Evolutionary conservation across 2,113 vertebrate species (phyloP).

Genomic region (Onychorhynchus coronatus): DNA sequence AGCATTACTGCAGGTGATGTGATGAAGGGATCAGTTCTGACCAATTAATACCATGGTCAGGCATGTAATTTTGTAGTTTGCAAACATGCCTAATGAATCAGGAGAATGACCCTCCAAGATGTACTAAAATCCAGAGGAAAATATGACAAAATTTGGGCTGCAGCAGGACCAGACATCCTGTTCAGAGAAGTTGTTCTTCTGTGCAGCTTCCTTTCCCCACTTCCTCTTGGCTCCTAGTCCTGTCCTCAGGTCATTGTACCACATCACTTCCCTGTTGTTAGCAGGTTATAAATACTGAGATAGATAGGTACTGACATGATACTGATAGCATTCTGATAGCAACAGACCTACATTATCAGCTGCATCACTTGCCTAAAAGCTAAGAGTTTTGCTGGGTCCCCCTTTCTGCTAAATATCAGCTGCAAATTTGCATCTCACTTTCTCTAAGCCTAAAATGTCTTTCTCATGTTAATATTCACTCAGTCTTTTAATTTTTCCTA

Average conservation of each 20-base stretch:
- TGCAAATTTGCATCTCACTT: background rate
- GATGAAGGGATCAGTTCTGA: background rate
- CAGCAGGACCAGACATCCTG: constrained; percentile 57
- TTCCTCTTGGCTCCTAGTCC: constrained; percentile 59
- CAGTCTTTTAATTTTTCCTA: background rate
- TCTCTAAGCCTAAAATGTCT: background rate
- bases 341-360: background rate
- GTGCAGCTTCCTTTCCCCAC: constrained; percentile 55
- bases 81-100: background rate
- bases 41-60: background rate
- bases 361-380: background rate
- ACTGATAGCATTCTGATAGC: background rate
- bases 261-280: constrained; percentile 39
- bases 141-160: constrained; percentile 20
- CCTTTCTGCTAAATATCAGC: background rate
- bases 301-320: background rate
- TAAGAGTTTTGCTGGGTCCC: background rate
- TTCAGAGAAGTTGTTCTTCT: constrained; percentile 57
- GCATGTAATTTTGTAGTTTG: background rate
- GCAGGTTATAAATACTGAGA: constrained; percentile 50
- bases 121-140: constrained; percentile 43
- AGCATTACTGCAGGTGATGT: background rate
- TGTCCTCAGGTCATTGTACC: constrained; percentile 47
- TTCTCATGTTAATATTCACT: background rate
- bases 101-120: constrained; percentile 22